These are phyloP conservation scores for Cynopterus sphinx DNA, from an alignment of 2,797 vertebrate genomes.

Conservation along the genomic window DNA sequence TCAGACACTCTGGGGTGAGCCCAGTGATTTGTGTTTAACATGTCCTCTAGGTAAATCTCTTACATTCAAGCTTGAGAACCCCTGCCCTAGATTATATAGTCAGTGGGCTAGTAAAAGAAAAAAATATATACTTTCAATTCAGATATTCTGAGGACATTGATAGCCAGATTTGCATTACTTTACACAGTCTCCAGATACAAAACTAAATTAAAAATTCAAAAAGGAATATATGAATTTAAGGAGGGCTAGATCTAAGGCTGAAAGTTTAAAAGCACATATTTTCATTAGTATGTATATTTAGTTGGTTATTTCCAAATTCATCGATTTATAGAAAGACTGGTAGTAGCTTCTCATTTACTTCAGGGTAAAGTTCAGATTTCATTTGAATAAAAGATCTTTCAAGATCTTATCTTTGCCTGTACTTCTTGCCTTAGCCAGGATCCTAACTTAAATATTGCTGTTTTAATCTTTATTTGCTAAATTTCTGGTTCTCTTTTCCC, in stretches of 20 bases:
- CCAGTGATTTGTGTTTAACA: not conserved
- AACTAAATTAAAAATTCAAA: not conserved
- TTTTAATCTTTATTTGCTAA: not conserved
- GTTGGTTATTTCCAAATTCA: not conserved
- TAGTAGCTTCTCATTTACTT: not conserved
- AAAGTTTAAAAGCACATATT: not conserved
- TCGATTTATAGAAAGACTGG: not conserved
- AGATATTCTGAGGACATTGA: not conserved
- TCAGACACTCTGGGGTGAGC: not conserved
- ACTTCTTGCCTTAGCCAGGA: not conserved
- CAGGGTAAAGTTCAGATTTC: not conserved
- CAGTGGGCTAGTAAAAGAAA: not conserved
- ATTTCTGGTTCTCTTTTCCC: not conserved
- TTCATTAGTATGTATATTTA: not conserved
- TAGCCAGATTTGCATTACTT: not conserved
- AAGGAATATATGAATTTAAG: not conserved
- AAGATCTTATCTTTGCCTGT: not conserved
- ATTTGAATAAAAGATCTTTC: not conserved
- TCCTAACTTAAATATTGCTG: not conserved
- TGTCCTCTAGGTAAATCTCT: not conserved
- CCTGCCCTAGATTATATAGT: not conserved
- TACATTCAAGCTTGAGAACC: not conserved
- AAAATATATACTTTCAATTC: not conserved
- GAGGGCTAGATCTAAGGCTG: not conserved
- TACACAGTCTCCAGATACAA: not conserved